Evolutionary conservation across 2,797 vertebrate species (phyloP), one percentile per base, ranked within the genome.

Genomic region (Acanthornis magna): DNA sequence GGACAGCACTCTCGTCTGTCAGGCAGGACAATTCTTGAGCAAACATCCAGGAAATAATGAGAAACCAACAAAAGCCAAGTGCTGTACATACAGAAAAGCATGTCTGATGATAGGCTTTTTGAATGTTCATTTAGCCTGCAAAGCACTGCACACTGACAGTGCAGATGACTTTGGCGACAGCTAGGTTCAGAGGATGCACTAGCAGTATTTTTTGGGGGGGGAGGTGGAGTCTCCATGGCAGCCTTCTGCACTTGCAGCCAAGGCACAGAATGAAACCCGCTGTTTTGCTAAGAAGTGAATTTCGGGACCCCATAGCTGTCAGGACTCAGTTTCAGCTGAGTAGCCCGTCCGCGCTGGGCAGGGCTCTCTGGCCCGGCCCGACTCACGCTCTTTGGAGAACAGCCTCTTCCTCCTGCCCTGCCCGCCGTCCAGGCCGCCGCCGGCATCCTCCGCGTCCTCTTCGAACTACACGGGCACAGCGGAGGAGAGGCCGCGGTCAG

Each of bases 371-470:
- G 7, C 47, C 27, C 34, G 7, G 38, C 11, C 11, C 16, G 13
- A 96, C 98, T 98, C 96, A 98, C 98, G 97, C 96, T 99, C 99
- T 97, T 99, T 99, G 55, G 99, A 99, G 97, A 99, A 99, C 23
- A 99, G 98, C 88, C 99, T 96, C 95, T 99, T 99, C 88, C 99
- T 98, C 93, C 97, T 98, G 20, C 99, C 99, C 80, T 99, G 98
- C 70, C 98, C 98, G 23, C 98, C 98, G 27, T 99, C 99, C 13
- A 97, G 91, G 8, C 99, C 98, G 43, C 98, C 97, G 71, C 97
- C 97, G 13, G 98, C 98, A 32, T 99, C 99, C 8, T 99, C 99
- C 82, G 97, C 92, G 87, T 99, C 99, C 85, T 99, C 99, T 42
- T 99, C 99, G 96, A 98, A 99, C 93, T 98, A 60, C 63, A 42